Evolutionary conservation across 2,113 vertebrate species (phyloP).

Genomic region (Thunnus maccoyii): DNA sequence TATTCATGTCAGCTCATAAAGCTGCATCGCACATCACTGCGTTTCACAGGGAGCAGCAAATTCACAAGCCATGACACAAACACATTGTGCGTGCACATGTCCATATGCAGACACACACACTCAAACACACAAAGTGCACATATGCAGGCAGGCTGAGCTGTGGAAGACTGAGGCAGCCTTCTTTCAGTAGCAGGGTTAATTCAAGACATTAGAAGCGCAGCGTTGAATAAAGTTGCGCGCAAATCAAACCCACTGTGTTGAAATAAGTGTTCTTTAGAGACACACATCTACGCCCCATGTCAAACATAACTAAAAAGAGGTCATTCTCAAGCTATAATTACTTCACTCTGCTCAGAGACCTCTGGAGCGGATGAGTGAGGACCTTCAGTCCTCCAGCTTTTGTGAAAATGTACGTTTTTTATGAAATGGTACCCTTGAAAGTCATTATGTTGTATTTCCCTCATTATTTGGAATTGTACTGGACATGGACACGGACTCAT

Average conservation of each 20-base stretch:
- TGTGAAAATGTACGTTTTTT: constrained; percentile 31
- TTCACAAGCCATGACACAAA: constrained; percentile 37
- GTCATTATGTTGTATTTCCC: constrained; percentile 1
- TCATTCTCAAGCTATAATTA: constrained; percentile 50
- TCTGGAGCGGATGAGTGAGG: not conserved
- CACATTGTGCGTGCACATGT: not conserved
- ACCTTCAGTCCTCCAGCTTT: constrained; percentile 22
- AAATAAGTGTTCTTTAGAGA: constrained; percentile 51
- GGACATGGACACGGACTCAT: not conserved
- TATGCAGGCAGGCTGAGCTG: not conserved
- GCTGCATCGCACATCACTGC: constrained; percentile 29
- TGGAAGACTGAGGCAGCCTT: constrained; percentile 15
- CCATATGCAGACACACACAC: not conserved
- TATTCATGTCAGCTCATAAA: constrained; percentile 49
- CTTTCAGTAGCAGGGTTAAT: constrained; percentile 37
- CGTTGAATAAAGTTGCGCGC: constrained; percentile 22
- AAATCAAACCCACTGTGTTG: constrained; percentile 39
- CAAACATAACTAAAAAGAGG: constrained; percentile 54
- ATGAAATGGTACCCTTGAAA: constrained; percentile 16
- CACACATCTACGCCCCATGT: constrained; percentile 23
- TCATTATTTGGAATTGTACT: not conserved
- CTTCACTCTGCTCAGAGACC: constrained; percentile 27
- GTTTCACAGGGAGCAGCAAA: constrained; percentile 44
- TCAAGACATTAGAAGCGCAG: constrained; percentile 26
- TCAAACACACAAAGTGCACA: not conserved